phyloP scores from a whole-genome alignment of 2,888 invertebrate species.

The Leucoptera coffeella region DNA sequence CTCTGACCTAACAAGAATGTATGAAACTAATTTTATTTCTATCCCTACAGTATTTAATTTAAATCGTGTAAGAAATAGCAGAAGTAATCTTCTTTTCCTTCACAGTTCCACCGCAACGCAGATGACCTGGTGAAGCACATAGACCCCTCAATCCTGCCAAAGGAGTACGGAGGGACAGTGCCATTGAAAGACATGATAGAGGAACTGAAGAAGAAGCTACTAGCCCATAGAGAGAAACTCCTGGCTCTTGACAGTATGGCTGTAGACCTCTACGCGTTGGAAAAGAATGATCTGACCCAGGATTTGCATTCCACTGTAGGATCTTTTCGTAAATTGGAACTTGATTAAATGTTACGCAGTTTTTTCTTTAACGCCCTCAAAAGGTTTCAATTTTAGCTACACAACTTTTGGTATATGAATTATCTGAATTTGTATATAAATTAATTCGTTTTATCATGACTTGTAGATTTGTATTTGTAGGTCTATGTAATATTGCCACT shows the following conservation, averaged over 20 bases:
- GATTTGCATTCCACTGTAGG: constrained; percentile 74
- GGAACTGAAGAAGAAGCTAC: constrained; percentile 59
- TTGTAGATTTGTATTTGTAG: too few species aligned
- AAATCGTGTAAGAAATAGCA: too few species aligned
- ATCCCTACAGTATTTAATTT: too few species aligned
- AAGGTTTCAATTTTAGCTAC: too few species aligned
- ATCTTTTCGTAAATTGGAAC: constrained; percentile 76
- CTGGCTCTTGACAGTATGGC: constrained; percentile 70
- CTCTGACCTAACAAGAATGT: too few species aligned
- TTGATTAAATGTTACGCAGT: constrained; percentile 67
- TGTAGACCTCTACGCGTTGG: constrained; percentile 60
- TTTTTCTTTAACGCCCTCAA: too few species aligned
- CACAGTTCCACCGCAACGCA: constrained; percentile 66
- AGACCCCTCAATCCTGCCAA: constrained; percentile 70
- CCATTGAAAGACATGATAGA: constrained; percentile 77
- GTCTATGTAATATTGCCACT: too few species aligned
- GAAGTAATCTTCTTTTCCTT: too few species aligned
- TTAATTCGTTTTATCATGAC: too few species aligned
- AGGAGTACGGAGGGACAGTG: constrained; percentile 83
- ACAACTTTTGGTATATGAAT: too few species aligned
- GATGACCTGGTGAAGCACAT: constrained; percentile 68
- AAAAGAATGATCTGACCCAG: constrained; percentile 57
- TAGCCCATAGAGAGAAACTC: constrained; percentile 58
- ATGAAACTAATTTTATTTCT: too few species aligned
- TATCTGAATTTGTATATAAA: too few species aligned